Evolutionary conservation across 2,113 vertebrate genomes (phyloP), one percentile per base, ranked within the genome.

Genomic region (Indicator indicator): DNA sequence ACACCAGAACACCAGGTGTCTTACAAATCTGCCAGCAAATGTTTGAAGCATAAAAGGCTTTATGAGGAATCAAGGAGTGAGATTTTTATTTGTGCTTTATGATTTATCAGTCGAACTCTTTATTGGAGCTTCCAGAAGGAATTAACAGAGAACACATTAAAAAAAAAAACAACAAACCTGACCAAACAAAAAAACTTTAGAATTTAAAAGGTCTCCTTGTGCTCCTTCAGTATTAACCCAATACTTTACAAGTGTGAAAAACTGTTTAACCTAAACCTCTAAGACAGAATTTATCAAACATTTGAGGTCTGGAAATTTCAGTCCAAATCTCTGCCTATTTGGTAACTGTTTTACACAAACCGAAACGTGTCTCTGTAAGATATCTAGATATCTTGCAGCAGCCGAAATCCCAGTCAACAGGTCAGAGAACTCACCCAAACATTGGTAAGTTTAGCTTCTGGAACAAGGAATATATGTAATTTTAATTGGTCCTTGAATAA

Each of bases 61-160:
- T 79, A 10, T 60, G 58, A 82, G 55, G 30, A 96, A 82, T 83
- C 64, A 58, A 65, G 9, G 27, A 82, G 5, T 65, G 55, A 82
- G 40, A 76, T 40, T 69, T 96, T 90, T 60, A 58, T 85, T 93
- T 86, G 32, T 86, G 46, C 30, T 91, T 79, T 80, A 67, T 83
- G 59, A 70, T 84, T 89, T 77, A 64, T 86, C 42, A 9, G 5
- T 56, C 72, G 48, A 59, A 15, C 23, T 68, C 58, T 95, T 84
- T 82, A 64, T 44, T 89, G 38, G 12, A 81, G 30, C 32, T 69
- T 80, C 63, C 70, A 50, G 24, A 69, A 71, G 13, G 13, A 86
- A 92, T 58, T 56, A 60, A 6, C 5, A 75, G 44, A 90, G 90
- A 86, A 68, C 26, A 36, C 2, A 20, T 86, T 89, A 33, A 75